phyloP scores from a whole-genome alignment of 2,113 vertebrate genomes.

The Dipodomys ordii region DNA sequence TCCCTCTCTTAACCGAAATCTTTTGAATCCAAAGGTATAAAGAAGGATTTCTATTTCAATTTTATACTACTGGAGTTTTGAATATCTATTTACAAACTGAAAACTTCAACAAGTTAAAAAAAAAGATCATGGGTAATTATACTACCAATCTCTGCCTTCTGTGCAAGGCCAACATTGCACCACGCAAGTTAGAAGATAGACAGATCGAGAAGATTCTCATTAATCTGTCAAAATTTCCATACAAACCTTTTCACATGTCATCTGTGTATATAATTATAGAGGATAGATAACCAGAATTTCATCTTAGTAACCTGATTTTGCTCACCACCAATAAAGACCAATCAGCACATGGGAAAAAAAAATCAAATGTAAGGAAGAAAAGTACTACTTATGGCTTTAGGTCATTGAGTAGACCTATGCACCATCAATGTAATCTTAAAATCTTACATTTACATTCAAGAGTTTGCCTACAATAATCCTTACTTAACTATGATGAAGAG shows the following conservation, averaged over 20 bases:
- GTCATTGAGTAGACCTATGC: neutral
- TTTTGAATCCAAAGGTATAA: neutral
- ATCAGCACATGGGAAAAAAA: neutral
- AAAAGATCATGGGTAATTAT: neutral
- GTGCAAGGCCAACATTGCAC: neutral
- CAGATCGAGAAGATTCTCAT: neutral
- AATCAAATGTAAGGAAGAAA: neutral
- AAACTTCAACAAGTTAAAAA: neutral
- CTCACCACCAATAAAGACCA: neutral
- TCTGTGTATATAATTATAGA: neutral
- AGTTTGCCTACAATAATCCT: conserved; percentile 12
- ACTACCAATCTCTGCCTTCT: neutral
- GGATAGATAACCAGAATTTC: neutral
- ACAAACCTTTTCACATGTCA: neutral
- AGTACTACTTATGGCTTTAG: neutral
- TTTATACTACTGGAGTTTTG: neutral
- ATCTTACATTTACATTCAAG: neutral
- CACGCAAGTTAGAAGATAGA: neutral
- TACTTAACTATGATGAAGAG: conserved; percentile 21
- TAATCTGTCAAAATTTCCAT: neutral
- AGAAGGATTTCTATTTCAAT: neutral
- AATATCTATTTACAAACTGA: conserved; percentile 29
- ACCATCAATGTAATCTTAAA: conserved; percentile 12
- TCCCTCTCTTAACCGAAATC: no score
- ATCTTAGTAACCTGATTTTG: conserved; percentile 11